phyloP scores from a whole-genome alignment of 2,888 invertebrate species.

The Acleris literana region DNA sequence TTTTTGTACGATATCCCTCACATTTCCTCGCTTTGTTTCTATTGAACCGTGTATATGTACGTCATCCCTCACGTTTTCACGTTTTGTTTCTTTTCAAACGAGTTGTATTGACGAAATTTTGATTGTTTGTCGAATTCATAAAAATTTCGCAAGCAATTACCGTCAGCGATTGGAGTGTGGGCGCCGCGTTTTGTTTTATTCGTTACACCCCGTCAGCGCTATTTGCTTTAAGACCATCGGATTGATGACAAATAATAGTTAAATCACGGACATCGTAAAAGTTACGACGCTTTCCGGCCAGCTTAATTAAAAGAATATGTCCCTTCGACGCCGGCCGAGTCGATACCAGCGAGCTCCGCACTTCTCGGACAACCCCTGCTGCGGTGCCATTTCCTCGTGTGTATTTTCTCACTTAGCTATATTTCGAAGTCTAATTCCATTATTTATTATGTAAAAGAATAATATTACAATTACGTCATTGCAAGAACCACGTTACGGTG shows the following conservation, averaged over 20 bases:
- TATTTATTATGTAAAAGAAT: too few relatives aligned
- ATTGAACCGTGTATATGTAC: too few relatives aligned
- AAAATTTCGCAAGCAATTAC: slow-evolving; percentile 16
- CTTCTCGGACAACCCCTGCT: slow-evolving; percentile 1
- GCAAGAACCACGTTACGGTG: too few relatives aligned
- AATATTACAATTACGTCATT: too few relatives aligned
- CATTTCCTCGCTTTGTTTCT: too few relatives aligned
- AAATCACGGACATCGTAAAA: slow-evolving; percentile 80
- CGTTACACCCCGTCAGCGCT: slow-evolving; percentile 55
- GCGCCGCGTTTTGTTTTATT: slow-evolving; percentile 53
- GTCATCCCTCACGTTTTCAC: not conserved
- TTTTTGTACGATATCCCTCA: not conserved
- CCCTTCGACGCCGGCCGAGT: slow-evolving; percentile 58
- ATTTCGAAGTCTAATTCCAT: too few relatives aligned
- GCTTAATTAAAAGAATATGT: slow-evolving; percentile 82
- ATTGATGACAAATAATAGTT: slow-evolving; percentile 84
- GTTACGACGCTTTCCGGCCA: slow-evolving; percentile 77
- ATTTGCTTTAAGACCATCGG: slow-evolving; percentile 79
- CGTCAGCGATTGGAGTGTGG: slow-evolving; percentile 28
- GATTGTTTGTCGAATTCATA: slow-evolving; percentile 9
- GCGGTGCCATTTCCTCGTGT: too few relatives aligned
- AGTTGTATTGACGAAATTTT: not conserved
- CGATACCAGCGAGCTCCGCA: slow-evolving; percentile 8
- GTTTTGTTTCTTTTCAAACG: not conserved
- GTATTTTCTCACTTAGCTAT: too few relatives aligned